Evolutionary conservation across 2,797 vertebrate species (phyloP), one percentile per base, ranked within the genome.

Genomic region (Pangasius macronema): DNA sequence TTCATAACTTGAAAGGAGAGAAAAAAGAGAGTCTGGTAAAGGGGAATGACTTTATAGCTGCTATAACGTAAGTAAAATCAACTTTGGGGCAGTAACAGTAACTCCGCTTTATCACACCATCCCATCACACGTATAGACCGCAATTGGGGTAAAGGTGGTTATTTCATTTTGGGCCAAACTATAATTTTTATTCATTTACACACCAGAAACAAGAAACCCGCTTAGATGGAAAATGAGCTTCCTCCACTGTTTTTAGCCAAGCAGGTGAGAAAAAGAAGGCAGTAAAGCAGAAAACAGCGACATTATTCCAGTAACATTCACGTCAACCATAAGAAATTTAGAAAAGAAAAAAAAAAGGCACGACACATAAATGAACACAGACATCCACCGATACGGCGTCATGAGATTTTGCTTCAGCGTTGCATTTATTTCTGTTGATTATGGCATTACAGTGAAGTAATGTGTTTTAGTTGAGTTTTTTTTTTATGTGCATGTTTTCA

Each of bases 201-300:
- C 9, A 68, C n/a, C 46, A 53, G 46, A 13, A 55, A 70, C 49
- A 13, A 49, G 42, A 70, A 96, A 96, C 96, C 96, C 97, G 88
- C 97, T 97, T 98, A 95, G 96, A 95, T 95, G 96, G 97, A 97
- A 99, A 98, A 98, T 98, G 96, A 97, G 14, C 3, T 65, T 70
- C 18, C 65, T 70, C 30, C 57, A 18, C 63, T 83, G 63, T 33
- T 46, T 82, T 84, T 30, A 84, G 67, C 83, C 83, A 84, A 72
- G 82, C 67, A 57, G 67, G 83, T 72, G 33, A 84, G 1, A 84
- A 84, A 53, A 81, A 46, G 20, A 61, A 33, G 65, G 33, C 49
- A 67, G 59, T 49, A 68, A 68, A 61, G 57, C 39, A 80, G 77
- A 83, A 68, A 49, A 63, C 42, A 55, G 7, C 7, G 0, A 57